A percentile compares a stretch with the other conserved stretches of the same genome.
phyloP scores from a whole-genome alignment of 2,888 invertebrate genomes.

The Electrophaes corylata region DNA sequence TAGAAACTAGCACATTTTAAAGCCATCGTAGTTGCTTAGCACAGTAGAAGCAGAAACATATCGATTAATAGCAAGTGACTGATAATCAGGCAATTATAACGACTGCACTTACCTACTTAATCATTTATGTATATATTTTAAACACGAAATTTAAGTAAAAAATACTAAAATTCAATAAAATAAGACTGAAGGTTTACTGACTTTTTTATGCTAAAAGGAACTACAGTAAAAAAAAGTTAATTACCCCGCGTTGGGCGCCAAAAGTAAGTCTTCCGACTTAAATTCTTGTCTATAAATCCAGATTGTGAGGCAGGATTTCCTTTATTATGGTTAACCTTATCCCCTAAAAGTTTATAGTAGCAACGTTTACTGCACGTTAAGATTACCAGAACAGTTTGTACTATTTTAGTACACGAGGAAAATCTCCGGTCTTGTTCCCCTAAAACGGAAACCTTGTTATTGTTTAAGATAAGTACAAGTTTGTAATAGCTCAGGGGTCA shows the following conservation, averaged over 20 bases:
- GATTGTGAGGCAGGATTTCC: slow-evolving; percentile 16
- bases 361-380: slow-evolving; percentile 24
- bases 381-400: slow-evolving; percentile 17
- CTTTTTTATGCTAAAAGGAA: not conserved
- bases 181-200: not conserved
- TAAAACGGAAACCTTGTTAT: slow-evolving; percentile 5
- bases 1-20: too few species aligned
- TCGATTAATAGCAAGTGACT: too few species aligned
- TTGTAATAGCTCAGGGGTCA: slow-evolving; percentile 6
- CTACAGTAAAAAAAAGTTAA: not conserved
- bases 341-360: slow-evolving; percentile 20
- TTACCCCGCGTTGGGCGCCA: slow-evolving; percentile 12
- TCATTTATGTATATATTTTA: too few species aligned
- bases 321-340: slow-evolving; percentile 22
- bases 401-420: slow-evolving; percentile 22
- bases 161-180: not conserved
- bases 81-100: too few species aligned
- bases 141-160: too few species aligned
- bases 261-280: slow-evolving; percentile 4
- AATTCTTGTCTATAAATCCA: slow-evolving; percentile 12
- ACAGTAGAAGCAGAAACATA: too few species aligned
- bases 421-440: slow-evolving; percentile 18
- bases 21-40: too few species aligned
- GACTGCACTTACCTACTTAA: too few species aligned
- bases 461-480: slow-evolving; percentile 17